These are phyloP conservation scores for Sylvicola cinctus DNA, from an alignment of 2,888 invertebrate species.

Conservation along the genomic window DNA sequence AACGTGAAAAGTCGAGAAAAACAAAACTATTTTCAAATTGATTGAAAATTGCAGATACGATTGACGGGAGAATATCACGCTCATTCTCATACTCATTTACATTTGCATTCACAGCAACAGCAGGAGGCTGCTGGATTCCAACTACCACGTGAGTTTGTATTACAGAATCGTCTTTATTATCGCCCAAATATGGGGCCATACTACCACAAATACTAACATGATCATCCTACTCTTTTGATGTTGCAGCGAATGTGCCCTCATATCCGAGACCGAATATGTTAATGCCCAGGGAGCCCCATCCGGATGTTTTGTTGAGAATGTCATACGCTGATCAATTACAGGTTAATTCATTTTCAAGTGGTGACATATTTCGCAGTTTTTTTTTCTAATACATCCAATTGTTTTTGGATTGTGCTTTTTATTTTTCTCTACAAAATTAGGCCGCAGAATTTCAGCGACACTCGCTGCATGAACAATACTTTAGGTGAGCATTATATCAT, in stretches of 20 bases:
- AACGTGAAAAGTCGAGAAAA: too few species aligned
- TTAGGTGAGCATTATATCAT: slow-evolving; percentile 16
- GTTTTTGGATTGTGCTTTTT: slow-evolving; percentile 7
- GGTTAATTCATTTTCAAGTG: slow-evolving; percentile 24
- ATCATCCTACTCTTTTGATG: slow-evolving; percentile 1
- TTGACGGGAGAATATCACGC: slow-evolving; percentile 90
- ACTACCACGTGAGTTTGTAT: slow-evolving; percentile 34
- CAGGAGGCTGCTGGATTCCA: slow-evolving; percentile 45
- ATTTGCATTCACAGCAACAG: slow-evolving; percentile 65
- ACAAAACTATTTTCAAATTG: neutral
- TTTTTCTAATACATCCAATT: slow-evolving; percentile 8
- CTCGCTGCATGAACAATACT: slow-evolving; percentile 27
- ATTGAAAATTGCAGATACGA: slow-evolving; percentile 40
- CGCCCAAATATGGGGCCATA: too few species aligned
- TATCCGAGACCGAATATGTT: slow-evolving; percentile 28
- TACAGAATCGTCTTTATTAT: slow-evolving; percentile 9
- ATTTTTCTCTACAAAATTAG: slow-evolving; percentile 21
- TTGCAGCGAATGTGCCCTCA: slow-evolving; percentile 25
- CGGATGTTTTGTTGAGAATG: slow-evolving; percentile 26
- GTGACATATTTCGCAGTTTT: slow-evolving; percentile 12
- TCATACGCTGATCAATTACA: slow-evolving; percentile 27
- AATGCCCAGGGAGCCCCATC: slow-evolving; percentile 26
- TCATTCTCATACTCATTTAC: slow-evolving; percentile 81
- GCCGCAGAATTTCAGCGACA: slow-evolving; percentile 27
- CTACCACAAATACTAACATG: neutral